A percentile compares a stretch with the other conserved stretches of the same genome.
These are phyloP conservation scores for Hanleya hanleyi DNA, from an alignment of 2,888 invertebrate species.

Conservation along the genomic window DNA sequence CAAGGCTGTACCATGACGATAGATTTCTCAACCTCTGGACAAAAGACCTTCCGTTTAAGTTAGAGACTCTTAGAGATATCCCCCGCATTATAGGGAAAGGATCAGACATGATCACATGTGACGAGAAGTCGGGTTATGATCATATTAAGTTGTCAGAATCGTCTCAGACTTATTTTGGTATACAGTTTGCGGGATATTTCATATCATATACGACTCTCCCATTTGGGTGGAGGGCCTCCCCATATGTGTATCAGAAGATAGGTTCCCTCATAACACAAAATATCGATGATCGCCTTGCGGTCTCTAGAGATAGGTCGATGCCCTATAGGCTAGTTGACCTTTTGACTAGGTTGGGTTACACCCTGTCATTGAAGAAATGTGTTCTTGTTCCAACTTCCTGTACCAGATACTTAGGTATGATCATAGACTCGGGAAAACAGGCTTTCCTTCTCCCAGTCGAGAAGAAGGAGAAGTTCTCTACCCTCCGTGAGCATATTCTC, in stretches of 20 bases:
- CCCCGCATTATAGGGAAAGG: conserved; percentile 17
- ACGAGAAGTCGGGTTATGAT: conserved; percentile 27
- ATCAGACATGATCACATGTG: conserved; percentile 9
- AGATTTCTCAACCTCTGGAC: conserved; percentile 16
- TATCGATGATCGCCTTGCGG: conserved; percentile 28
- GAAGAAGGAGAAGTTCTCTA: conserved; percentile 5
- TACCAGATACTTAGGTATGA: conserved; percentile 15
- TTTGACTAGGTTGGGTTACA: conserved; percentile 20
- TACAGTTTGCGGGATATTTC: conserved; percentile 24
- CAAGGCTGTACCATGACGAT: conserved; percentile 26
- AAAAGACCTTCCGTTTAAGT: conserved; percentile 8
- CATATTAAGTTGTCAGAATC: conserved; percentile 15
- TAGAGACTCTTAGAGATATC: conserved; percentile 14
- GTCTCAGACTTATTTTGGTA: conserved; percentile 23
- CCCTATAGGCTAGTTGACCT: conserved; percentile 1
- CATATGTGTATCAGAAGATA: conserved; percentile 22
- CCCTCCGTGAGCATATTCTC: conserved; percentile 9
- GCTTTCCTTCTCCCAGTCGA: not conserved
- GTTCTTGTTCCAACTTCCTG: not conserved
- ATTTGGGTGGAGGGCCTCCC: conserved; percentile 22
- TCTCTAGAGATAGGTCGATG: no score
- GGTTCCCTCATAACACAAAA: conserved; percentile 21
- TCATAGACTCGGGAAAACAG: conserved; percentile 7
- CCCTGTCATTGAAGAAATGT: conserved; percentile 6
- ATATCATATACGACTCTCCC: conserved; percentile 8